Evolutionary conservation across 2,888 invertebrate genomes (phyloP).

Genomic region (Cremastobaeus sp.): DNA sequence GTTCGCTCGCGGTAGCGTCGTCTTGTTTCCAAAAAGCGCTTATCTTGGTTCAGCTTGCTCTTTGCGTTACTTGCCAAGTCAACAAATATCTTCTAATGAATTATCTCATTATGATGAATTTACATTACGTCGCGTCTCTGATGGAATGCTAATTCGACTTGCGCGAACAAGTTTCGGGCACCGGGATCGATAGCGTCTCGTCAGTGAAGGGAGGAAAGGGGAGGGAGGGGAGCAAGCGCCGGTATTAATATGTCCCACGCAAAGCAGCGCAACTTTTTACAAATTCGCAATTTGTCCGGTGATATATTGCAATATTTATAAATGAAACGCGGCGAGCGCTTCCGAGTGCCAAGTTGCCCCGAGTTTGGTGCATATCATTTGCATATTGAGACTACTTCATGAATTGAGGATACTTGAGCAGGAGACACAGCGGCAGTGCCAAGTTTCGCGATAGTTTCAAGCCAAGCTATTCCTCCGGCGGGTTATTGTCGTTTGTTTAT

Average conservation of each 20-base stretch:
- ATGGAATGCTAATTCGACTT: conserved; percentile 34
- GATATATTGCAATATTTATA: conserved; percentile 54
- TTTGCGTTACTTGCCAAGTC: conserved; percentile 18
- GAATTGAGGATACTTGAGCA: conserved; percentile 62
- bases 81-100: conserved; percentile 43
- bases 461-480: conserved; percentile 26
- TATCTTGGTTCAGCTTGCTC: neutral
- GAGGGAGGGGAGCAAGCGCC: conserved; percentile 11
- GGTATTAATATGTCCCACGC: conserved; percentile 31
- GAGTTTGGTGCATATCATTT: conserved; percentile 60
- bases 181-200: conserved; percentile 36
- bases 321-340: conserved; percentile 27
- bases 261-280: conserved; percentile 32
- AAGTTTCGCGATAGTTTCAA: conserved; percentile 48
- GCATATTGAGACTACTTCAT: conserved; percentile 64
- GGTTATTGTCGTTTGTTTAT: no score
- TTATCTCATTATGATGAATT: conserved; percentile 43
- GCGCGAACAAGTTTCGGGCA: conserved; percentile 25
- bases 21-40: conserved; percentile 20
- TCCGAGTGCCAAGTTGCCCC: conserved; percentile 39
- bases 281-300: conserved; percentile 39
- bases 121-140: conserved; percentile 22
- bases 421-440: conserved; percentile 51
- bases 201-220: conserved; percentile 15
- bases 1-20: conserved; percentile 8